phyloP scores from a whole-genome alignment of 1,140 invertebrate genomes.

The Drosophila auraria region DNA sequence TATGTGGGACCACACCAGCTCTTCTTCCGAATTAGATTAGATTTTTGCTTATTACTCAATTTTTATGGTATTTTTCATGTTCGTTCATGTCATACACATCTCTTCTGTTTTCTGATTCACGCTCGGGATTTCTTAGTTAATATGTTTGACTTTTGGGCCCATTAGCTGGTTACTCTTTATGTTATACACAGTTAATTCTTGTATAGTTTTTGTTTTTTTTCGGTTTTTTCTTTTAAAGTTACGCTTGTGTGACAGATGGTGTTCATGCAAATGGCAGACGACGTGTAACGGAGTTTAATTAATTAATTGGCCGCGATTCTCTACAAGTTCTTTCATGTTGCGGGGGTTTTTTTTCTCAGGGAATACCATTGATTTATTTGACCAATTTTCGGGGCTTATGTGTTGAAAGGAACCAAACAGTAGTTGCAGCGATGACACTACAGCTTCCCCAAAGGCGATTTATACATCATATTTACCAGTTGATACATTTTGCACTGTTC shows the following conservation, averaged over 20 bases:
- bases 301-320: not conserved
- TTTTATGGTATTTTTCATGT: too few relatives aligned
- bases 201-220: not conserved
- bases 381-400: slow-evolving; percentile 4
- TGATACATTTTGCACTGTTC: not conserved
- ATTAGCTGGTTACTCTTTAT: not conserved
- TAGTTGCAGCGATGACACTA: slow-evolving; percentile 4
- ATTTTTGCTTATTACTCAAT: not conserved
- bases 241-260: not conserved
- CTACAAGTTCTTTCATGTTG: not conserved
- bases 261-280: slow-evolving; percentile 10
- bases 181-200: not conserved
- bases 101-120: not conserved
- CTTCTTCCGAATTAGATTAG: not conserved
- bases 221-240: not conserved
- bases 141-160: not conserved
- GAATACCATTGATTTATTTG: slow-evolving; percentile 3
- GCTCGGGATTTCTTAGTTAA: not conserved
- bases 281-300: not conserved
- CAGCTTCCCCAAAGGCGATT: slow-evolving; percentile 6
- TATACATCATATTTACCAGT: slow-evolving; percentile 19
- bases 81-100: slow-evolving; percentile 4
- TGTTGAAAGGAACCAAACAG: not conserved
- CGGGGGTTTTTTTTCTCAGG: not conserved
- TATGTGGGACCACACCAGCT: not conserved